These are phyloP conservation scores for Philhelius pedissequus DNA, from an alignment of 2,888 invertebrate species.

Conservation along the genomic window DNA sequence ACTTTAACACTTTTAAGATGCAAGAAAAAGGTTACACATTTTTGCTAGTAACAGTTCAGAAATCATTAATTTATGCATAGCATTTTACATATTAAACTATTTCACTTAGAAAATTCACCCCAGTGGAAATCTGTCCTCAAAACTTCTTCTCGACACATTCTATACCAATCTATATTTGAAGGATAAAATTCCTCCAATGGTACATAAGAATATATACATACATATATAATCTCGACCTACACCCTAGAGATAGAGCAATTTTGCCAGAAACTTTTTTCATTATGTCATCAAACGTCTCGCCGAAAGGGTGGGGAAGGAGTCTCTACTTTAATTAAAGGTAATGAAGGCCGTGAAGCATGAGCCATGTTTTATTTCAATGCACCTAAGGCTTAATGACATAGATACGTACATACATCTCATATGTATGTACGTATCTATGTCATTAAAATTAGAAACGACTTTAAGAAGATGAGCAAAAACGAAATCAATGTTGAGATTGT, in stretches of 20 bases:
- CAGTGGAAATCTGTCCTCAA: not conserved
- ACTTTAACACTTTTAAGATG: too few species aligned
- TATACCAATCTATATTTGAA: not conserved
- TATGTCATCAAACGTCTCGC: conserved; percentile 26
- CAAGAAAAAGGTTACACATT: too few species aligned
- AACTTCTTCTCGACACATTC: conserved; percentile 14
- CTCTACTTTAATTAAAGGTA: conserved; percentile 62
- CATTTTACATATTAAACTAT: not conserved
- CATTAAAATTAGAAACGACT: conserved; percentile 46
- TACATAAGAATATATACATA: not conserved
- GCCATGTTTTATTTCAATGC: conserved; percentile 40
- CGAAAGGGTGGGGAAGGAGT: not conserved
- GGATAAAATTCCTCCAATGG: not conserved
- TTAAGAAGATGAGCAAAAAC: not conserved
- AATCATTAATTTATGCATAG: not conserved
- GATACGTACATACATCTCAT: too few species aligned
- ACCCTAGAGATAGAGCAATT: conserved; percentile 9
- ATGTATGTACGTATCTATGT: too few species aligned
- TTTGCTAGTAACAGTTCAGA: not conserved
- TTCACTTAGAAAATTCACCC: not conserved
- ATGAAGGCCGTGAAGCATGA: conserved; percentile 38
- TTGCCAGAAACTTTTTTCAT: conserved; percentile 36
- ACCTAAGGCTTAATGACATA: conserved; percentile 14
- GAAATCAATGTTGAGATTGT: not conserved
- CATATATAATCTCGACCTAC: too few species aligned